Evolutionary conservation across 2,113 vertebrate genomes (phyloP).

Genomic region (Pteruthius melanotis): DNA sequence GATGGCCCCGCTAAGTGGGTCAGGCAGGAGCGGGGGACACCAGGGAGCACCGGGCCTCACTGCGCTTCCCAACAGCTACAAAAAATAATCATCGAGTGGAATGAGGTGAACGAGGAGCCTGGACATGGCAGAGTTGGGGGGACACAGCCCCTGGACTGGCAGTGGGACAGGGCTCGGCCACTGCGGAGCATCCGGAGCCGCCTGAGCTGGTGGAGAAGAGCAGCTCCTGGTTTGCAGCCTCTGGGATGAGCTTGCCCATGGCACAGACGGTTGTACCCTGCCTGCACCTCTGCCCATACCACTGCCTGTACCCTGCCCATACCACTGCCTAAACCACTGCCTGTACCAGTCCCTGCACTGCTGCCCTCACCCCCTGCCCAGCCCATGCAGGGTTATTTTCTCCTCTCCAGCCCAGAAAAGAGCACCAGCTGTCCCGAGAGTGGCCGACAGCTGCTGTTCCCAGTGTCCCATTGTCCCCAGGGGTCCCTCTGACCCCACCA

Average conservation of each 20-base stretch:
- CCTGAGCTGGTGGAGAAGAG: neutral
- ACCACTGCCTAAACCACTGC: neutral
- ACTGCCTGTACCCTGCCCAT: neutral
- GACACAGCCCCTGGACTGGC: neutral
- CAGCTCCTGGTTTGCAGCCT: neutral
- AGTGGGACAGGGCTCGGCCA: accelerated
- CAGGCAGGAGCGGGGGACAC: neutral
- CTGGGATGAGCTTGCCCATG: neutral
- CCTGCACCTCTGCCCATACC: neutral
- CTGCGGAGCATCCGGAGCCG: accelerated
- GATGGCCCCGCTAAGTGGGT: constrained; percentile 16
- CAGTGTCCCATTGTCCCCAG: neutral
- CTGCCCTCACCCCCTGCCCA: neutral
- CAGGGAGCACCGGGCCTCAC: neutral
- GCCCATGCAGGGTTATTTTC: neutral
- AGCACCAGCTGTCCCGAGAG: neutral
- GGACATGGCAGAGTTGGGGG: accelerated
- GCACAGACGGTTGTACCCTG: neutral
- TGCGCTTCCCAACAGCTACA: neutral
- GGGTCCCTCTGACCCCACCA: neutral
- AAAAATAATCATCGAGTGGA: accelerated
- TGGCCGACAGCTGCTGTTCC: neutral
- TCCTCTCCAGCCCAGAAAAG: neutral
- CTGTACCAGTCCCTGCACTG: neutral
- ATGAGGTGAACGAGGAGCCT: neutral